Conservation (phyloP, 1,140 invertebrate genomes). For the Danaus plexippus region DNA sequence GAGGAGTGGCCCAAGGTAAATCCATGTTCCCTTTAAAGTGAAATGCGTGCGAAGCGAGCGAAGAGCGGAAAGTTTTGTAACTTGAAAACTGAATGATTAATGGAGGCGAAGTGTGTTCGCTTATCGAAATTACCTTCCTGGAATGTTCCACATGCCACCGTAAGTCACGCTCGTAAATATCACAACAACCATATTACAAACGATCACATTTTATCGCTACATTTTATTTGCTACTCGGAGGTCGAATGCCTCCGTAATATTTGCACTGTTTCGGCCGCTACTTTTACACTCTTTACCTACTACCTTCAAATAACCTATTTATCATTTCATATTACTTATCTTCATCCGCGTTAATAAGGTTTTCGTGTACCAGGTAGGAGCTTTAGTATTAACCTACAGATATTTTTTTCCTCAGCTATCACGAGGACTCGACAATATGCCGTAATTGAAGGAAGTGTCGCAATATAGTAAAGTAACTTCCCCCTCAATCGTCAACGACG, state of each 20-base stretch:
- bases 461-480: too few species aligned
- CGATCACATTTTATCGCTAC: conserved; percentile 21
- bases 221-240: conserved; percentile 6
- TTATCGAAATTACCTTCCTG: conserved; percentile 17
- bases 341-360: too few species aligned
- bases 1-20: too few species aligned
- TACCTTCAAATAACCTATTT: too few species aligned
- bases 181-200: conserved; percentile 12
- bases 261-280: conserved; percentile 4
- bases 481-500: conserved; percentile 1
- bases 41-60: conserved; percentile 10
- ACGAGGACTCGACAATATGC: too few species aligned
- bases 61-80: conserved; percentile 19
- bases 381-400: too few species aligned
- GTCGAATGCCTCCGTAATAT: conserved; percentile 14
- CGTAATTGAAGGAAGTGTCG: too few species aligned
- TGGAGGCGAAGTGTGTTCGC: conserved; percentile 11
- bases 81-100: conserved; percentile 21
- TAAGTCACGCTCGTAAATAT: conserved; percentile 16
- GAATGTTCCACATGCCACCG: conserved; percentile 14
- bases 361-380: too few species aligned
- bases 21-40: conserved; percentile 2
- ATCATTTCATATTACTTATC: too few species aligned
- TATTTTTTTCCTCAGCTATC: too few species aligned
- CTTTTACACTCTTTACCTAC: too few species aligned